Evolutionary conservation across 2,113 vertebrate species (phyloP).

Genomic region (Saimiri boliviensis): DNA sequence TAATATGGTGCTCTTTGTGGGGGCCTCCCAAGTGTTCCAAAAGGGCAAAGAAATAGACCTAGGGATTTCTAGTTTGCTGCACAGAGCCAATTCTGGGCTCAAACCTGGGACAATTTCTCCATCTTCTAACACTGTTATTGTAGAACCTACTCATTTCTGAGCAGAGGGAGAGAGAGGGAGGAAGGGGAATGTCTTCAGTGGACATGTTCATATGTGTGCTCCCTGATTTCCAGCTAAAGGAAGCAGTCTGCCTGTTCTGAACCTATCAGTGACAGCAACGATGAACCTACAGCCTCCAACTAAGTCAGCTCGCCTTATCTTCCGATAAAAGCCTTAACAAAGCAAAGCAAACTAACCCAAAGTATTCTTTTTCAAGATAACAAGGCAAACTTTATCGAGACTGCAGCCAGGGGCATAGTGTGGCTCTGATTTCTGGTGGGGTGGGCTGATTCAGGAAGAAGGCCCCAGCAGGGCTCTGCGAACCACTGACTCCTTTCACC

Average conservation of each 20-base stretch:
- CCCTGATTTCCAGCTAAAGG: not conserved
- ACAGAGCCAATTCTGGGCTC: not conserved
- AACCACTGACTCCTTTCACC: not conserved
- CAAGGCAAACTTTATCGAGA: not conserved
- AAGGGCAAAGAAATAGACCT: not conserved
- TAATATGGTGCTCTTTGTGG: no score
- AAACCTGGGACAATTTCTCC: no score
- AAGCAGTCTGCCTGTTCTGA: not conserved
- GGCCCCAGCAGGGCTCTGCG: no score
- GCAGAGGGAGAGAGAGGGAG: not conserved
- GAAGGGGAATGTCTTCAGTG: not conserved
- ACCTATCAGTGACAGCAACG: no score
- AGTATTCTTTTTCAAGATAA: not conserved
- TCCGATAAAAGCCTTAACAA: not conserved
- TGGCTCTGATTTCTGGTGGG: not conserved
- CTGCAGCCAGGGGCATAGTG: not conserved
- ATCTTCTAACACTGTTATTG: not conserved
- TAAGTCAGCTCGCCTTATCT: not conserved
- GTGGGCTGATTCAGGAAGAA: no score
- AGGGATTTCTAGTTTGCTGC: no score
- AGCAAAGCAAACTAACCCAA: not conserved
- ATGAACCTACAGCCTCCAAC: not conserved
- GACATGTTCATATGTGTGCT: rapidly evolving
- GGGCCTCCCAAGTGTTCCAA: not conserved
- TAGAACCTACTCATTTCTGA: not conserved